These are phyloP conservation scores for Ephialtes manifestator DNA, from an alignment of 2,888 invertebrate genomes.

Conservation along the genomic window DNA sequence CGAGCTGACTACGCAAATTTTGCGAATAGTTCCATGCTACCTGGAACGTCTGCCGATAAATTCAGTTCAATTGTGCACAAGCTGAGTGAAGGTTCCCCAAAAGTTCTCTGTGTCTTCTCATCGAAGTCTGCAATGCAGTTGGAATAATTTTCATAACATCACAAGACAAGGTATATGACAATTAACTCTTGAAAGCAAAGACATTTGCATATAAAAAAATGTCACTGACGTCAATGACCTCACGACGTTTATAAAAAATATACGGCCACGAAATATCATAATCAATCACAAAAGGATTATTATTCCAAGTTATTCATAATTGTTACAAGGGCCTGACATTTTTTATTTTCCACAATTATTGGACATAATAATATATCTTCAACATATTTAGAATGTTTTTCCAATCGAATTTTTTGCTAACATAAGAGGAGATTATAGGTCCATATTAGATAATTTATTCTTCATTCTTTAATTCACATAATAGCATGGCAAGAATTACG, in stretches of 20 bases:
- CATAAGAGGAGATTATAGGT: not conserved
- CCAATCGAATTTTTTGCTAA: not conserved
- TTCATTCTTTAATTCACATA: not conserved
- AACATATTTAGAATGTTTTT: not conserved
- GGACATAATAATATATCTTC: not conserved
- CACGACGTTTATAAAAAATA: no score
- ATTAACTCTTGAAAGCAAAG: not conserved
- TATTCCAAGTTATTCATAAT: not conserved
- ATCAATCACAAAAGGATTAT: not conserved
- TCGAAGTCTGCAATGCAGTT: not conserved
- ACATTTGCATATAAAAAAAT: not conserved
- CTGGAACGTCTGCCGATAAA: slow-evolving; percentile 26
- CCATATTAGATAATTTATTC: not conserved
- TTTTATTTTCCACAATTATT: not conserved
- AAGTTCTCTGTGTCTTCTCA: not conserved
- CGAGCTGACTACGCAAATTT: slow-evolving; percentile 57
- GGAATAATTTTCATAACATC: not conserved
- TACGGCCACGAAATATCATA: not conserved
- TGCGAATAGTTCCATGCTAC: not conserved
- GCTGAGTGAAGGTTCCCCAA: slow-evolving; percentile 39
- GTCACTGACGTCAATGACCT: no score
- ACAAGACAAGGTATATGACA: not conserved
- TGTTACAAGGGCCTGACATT: not conserved
- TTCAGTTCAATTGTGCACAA: slow-evolving; percentile 50
- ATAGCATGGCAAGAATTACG: not conserved